A percentile compares a stretch with the other conserved stretches of the same genome.
Evolutionary conservation across 2,113 vertebrate species (phyloP).

Genomic region (Bettongia penicillata): DNA sequence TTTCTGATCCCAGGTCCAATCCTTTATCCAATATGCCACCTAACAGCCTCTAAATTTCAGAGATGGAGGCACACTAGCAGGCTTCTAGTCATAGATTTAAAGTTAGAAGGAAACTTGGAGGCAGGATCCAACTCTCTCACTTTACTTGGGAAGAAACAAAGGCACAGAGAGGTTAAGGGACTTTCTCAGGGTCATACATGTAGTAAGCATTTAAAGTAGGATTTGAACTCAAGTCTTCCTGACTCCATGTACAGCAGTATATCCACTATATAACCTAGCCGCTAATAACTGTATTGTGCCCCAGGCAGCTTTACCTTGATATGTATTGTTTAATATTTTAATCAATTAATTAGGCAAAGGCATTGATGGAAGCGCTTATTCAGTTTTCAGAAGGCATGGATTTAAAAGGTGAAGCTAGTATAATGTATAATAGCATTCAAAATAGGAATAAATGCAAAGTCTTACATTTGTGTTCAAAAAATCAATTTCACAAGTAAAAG

Average conservation of each 20-base stretch:
- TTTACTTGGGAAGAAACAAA: not conserved
- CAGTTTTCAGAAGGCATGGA: not conserved
- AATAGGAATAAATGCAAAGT: not conserved
- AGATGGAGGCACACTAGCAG: too few species aligned
- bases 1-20: too few species aligned
- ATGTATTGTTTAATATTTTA: not conserved
- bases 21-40: too few species aligned
- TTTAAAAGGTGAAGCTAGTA: not conserved
- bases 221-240: not conserved
- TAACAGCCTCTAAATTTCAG: too few species aligned
- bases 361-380: not conserved
- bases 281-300: not conserved
- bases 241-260: not conserved
- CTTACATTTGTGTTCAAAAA: not conserved
- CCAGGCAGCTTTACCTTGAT: not conserved
- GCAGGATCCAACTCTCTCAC: not conserved
- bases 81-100: too few species aligned
- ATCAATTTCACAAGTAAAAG: not conserved
- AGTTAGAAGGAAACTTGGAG: too few species aligned
- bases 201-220: not conserved
- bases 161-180: not conserved
- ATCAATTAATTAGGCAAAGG: not conserved
- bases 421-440: not conserved
- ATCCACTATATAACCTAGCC: not conserved
- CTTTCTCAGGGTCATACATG: not conserved